Base-by-base conservation (phyloP, 1,140 invertebrate species). In the Drosophila pectinifera region DNA sequence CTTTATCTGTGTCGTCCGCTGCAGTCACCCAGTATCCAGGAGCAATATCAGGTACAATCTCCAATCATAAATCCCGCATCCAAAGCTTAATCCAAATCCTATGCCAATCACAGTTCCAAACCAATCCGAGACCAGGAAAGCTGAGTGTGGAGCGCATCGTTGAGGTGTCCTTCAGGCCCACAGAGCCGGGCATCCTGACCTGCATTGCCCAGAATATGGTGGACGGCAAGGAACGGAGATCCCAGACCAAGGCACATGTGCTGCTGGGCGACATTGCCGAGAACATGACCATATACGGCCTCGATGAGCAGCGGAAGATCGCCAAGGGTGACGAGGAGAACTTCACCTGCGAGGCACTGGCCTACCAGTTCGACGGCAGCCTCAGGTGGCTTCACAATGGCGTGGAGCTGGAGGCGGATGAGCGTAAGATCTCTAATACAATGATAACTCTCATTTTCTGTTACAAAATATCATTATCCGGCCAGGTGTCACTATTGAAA, bases 271-370 rank as follows among this genome's bases (percentile, higher is more conserved):
- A 85, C 31, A 83, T 92, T 42, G 58, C 83, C 7, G 78, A 89
- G 20, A 89, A 86, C 28, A 88, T 91, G 46, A 81, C 73, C 13
- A 80, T 86, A 28, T 75, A 73, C 28, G 83, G 89, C 7, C 42
- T 88, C 53, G 63, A 85, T 34, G 55, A 73, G 26, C 45, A 80
- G n/a, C 76, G 86, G 5, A 67, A 90, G 39, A 90, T 94, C 11
- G 93, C 94, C 2, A 90, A 80, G 26, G 94, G 93, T 1, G 94
- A 95, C 64, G 73, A 93, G 45, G 45, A 94, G 4, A 90, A 75
- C 24, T 53, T 95, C 3, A 93, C 90, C 7, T 95, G 95, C 78
- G 93, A 92, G 5, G 94, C 93, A 4, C 93, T 94, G 3, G 86
- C 93, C 24, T 94, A 94, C 41, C 93, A 94, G 74, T 94, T 93